Evolutionary conservation across 2,113 vertebrate species (phyloP), one percentile per base, ranked within the genome.

Genomic region (Brachypodius melanocephalos): DNA sequence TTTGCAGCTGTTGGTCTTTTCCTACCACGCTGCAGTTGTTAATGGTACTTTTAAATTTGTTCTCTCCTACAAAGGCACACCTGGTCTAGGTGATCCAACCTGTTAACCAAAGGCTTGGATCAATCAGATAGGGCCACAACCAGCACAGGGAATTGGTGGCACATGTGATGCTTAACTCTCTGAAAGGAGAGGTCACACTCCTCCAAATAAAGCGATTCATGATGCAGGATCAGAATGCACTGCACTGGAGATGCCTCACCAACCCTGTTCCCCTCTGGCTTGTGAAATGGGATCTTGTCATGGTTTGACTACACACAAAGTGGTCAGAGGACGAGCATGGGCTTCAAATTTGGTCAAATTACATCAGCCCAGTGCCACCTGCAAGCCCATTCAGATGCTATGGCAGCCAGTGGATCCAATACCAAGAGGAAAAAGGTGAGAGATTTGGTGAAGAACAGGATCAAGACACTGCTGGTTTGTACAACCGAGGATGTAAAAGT

Each of bases 221-320:
- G 1, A 2, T 51, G 45, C 4, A 1, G 8, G 14, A 24, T 29
- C 74, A 65, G 48, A 79, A 40, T 6, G 7, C 3, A 1, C 12
- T 62, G 38, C 40, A 15, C 4, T 67, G 32, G 63, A 63, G 42
- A 18, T 32, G 14, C 31, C 61, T 43, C 57, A 51, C 25, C 82
- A 78, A 3, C 46, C 24, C 32, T 63, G 28, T 25, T 85, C 69
- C 72, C 12, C 2, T 61, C 25, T 84, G 52, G 34, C 46, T 90
- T 62, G 26, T 80, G 59, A 65, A 84, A n/a, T 14, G 71, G 20
- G 13, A 46, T 38, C 26, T 84, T 81, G n/a, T 7, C n/a, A 12
- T 15, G 14, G 16, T 31, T 84, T 71, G 55, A 15, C 78, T 58
- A 51, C 65, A 36, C 22, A 58, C 17, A n/a, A 8, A 81, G 51